Conservation (phyloP, 1,140 invertebrate species). For the Cardiocondyla obscurior region DNA sequence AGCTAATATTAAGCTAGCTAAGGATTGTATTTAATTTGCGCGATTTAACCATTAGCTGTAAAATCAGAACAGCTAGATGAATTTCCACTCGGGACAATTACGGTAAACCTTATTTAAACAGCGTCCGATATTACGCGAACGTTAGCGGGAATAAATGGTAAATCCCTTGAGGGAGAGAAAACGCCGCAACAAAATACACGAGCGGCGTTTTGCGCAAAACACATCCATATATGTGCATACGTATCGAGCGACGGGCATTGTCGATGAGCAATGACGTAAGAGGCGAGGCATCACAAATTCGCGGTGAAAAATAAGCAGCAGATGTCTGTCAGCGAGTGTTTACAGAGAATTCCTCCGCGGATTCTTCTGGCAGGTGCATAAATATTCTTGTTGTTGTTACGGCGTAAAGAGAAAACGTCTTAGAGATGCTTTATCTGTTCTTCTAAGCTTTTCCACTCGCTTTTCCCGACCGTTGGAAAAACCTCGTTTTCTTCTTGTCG, state of each 20-base stretch:
- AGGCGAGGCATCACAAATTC: slow-evolving; percentile 45
- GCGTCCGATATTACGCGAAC: slow-evolving; percentile 5
- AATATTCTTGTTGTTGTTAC: slow-evolving; percentile 53
- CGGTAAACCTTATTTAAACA: slow-evolving; percentile 20
- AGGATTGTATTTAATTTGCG: too few species aligned
- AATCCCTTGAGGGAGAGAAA: background rate
- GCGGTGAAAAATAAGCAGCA: slow-evolving; percentile 54
- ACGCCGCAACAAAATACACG: background rate
- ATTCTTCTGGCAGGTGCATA: slow-evolving; percentile 48
- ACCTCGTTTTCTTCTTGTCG: background rate
- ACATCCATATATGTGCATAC: slow-evolving; percentile 28
- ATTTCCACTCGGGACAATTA: too few species aligned
- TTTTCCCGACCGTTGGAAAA: too few species aligned
- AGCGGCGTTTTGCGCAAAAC: background rate
- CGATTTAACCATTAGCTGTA: too few species aligned
- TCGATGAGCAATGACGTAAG: slow-evolving; percentile 45
- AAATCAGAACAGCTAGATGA: too few species aligned
- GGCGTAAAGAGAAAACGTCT: background rate
- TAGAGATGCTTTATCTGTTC: slow-evolving; percentile 18
- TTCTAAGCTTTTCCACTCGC: background rate
- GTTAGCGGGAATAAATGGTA: slow-evolving; percentile 18
- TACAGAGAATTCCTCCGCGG: slow-evolving; percentile 52
- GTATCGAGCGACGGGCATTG: slow-evolving; percentile 14
- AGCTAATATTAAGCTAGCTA: too few species aligned
- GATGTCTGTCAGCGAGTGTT: slow-evolving; percentile 59